These are phyloP conservation scores for Meandrusa payeni DNA, from an alignment of 2,888 invertebrate genomes.

Conservation along the genomic window DNA sequence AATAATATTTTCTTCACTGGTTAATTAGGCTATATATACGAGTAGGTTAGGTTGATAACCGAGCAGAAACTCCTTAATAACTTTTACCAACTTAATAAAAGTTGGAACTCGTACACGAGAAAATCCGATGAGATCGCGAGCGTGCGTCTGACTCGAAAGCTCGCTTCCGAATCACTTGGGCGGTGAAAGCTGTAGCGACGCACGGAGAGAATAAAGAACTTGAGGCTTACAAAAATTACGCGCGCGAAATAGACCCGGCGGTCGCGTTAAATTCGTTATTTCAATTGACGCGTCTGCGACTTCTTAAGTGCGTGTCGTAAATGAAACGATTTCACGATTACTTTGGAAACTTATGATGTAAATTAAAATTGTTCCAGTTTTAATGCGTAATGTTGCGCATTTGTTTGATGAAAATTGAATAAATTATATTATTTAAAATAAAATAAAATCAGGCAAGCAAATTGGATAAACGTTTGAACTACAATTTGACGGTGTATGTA, in stretches of 20 bases:
- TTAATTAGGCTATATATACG: too few relatives aligned
- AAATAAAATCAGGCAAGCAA: too few relatives aligned
- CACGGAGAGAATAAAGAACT: background rate
- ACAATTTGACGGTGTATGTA: too few relatives aligned
- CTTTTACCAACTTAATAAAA: constrained; percentile 10
- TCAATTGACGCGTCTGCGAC: background rate
- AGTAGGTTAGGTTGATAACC: background rate
- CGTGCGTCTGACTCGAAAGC: constrained; percentile 42
- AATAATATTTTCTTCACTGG: too few relatives aligned
- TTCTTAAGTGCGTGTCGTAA: background rate
- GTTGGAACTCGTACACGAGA: constrained; percentile 8
- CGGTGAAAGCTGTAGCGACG: constrained; percentile 40
- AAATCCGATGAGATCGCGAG: constrained; percentile 23
- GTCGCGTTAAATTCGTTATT: background rate
- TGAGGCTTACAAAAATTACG: background rate
- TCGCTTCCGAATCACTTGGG: constrained; percentile 37
- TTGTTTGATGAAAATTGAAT: too few relatives aligned
- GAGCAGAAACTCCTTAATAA: background rate
- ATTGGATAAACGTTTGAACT: too few relatives aligned
- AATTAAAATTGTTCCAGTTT: too few relatives aligned
- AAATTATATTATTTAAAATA: too few relatives aligned
- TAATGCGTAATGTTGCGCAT: too few relatives aligned
- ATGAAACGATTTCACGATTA: too few relatives aligned
- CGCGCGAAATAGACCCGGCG: constrained; percentile 5
- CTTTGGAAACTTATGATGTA: too few relatives aligned